Evolutionary conservation across 2,113 vertebrate species (phyloP).

Genomic region (Laticauda colubrina): DNA sequence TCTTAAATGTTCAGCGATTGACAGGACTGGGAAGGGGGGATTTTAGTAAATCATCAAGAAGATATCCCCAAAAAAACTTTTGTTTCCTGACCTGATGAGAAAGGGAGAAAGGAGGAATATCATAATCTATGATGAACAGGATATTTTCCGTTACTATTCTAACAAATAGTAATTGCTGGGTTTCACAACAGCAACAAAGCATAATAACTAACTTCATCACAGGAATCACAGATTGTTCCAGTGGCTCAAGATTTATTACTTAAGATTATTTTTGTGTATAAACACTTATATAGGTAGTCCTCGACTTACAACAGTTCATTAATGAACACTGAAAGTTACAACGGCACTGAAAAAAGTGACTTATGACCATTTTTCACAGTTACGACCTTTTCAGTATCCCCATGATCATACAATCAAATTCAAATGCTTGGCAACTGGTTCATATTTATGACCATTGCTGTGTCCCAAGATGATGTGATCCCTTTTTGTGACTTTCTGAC

Average conservation of each 20-base stretch:
- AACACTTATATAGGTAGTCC: background rate
- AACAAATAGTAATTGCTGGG: background rate
- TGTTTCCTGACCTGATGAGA: background rate
- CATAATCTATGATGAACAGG: background rate
- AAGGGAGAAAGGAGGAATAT: background rate
- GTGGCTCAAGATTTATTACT: background rate
- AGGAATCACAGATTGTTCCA: background rate
- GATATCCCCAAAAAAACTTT: background rate
- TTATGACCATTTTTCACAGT: no score
- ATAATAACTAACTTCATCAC: background rate
- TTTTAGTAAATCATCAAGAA: background rate
- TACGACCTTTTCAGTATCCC: no score
- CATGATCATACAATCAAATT: no score
- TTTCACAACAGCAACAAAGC: background rate
- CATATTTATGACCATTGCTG: no score
- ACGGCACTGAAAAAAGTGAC: no score
- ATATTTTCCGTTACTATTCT: background rate
- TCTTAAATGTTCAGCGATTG: background rate
- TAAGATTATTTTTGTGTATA: background rate
- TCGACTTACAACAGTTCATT: no score
- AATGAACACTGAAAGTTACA: no score
- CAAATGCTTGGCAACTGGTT: no score
- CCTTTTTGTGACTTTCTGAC: no score
- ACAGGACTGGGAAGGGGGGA: background rate
- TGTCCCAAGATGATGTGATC: no score